Percentiles rank a stretch among this genome's conserved stretches.
phyloP scores from a whole-genome alignment of 2,888 invertebrate genomes.

The Drosophila antonietae region DNA sequence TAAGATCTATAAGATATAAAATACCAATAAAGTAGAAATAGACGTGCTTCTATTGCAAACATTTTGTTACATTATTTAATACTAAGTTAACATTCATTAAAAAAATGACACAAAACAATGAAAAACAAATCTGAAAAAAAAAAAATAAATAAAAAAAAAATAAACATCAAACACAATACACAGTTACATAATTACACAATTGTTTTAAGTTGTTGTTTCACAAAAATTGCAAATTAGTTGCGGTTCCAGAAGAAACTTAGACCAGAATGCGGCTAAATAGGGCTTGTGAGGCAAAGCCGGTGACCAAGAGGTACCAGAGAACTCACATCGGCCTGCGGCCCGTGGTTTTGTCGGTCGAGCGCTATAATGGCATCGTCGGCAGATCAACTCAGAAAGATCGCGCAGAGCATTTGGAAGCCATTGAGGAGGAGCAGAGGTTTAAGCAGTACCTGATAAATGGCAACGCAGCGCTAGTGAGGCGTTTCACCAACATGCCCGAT shows the following conservation, averaged over 20 bases:
- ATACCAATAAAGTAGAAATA: too few species aligned
- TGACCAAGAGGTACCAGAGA: constrained; percentile 5
- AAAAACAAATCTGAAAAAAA: neutral
- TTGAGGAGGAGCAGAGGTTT: constrained; percentile 58
- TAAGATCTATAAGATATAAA: neutral
- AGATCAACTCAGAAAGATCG: constrained; percentile 35
- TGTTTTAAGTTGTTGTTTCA: neutral
- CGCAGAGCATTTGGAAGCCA: constrained; percentile 13
- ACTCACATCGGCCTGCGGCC: constrained; percentile 19
- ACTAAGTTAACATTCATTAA: neutral
- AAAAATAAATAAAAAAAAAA: neutral
- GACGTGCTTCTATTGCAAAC: too few species aligned
- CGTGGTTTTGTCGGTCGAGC: constrained; percentile 56
- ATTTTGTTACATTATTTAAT: too few species aligned
- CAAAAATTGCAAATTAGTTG: neutral
- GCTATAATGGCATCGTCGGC: constrained; percentile 45
- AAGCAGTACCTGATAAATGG: constrained; percentile 58
- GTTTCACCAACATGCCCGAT: constrained; percentile 34
- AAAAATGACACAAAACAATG: neutral
- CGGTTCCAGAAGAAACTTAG: neutral
- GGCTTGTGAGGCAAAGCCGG: constrained; percentile 17
- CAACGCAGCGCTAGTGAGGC: constrained; percentile 30
- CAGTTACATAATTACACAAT: neutral
- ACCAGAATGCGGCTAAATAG: constrained; percentile 4
- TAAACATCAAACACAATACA: neutral